A percentile compares a stretch with the other conserved stretches of the same genome.
Conservation (phyloP, 35 echinoderm and acorn worm species). For the Diadema setosum region DNA sequence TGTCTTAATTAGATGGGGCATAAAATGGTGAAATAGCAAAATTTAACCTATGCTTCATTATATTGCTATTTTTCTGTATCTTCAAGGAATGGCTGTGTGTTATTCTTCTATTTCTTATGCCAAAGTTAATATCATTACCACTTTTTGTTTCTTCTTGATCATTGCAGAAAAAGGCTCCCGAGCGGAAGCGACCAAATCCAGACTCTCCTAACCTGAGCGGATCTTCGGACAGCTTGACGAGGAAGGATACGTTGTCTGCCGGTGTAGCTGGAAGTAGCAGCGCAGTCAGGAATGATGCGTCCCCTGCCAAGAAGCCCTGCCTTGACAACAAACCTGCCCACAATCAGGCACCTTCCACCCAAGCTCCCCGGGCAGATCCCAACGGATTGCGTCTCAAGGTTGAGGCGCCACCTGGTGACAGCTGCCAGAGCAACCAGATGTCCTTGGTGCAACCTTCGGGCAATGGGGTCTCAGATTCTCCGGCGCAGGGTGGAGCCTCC, state of each 20-base stretch:
- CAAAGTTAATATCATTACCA: too few species aligned
- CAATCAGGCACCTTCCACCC: not conserved
- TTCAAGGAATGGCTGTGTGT: too few species aligned
- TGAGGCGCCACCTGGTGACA: not conserved
- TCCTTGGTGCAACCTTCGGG: not conserved
- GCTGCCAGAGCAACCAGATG: not conserved
- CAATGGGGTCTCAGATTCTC: not conserved
- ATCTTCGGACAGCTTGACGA: not conserved
- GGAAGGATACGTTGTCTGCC: not conserved
- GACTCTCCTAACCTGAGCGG: constrained; percentile 11
- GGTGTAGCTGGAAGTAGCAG: not conserved
- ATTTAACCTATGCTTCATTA: too few species aligned
- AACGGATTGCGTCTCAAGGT: not conserved
- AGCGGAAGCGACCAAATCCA: constrained; percentile 29
- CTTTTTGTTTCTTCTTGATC: not conserved
- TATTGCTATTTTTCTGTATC: too few species aligned
- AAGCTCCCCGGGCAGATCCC: not conserved
- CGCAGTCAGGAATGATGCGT: not conserved
- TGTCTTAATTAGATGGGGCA: too few species aligned
- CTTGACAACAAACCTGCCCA: not conserved
- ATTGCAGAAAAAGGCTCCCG: constrained; percentile 30
- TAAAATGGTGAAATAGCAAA: too few species aligned
- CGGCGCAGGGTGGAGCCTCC: not conserved
- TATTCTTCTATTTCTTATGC: too few species aligned
- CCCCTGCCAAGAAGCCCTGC: constrained; percentile 9